phyloP scores from a whole-genome alignment of 2,113 vertebrate species.

The Pangasianodon gigas region DNA sequence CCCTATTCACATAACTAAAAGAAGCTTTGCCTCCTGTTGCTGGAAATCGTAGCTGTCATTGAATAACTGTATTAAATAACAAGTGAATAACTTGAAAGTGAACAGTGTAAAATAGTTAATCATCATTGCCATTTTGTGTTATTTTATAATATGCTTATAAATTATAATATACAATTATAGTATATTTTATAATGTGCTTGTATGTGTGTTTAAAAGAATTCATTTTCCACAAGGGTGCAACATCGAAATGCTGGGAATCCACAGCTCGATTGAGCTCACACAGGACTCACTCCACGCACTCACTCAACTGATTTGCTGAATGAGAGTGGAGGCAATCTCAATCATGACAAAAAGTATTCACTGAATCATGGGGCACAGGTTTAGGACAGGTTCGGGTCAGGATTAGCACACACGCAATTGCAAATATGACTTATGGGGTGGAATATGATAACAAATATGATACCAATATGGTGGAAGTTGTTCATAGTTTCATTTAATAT shows the following conservation, averaged over 20 bases:
- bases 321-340: not conserved
- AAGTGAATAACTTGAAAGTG: not conserved
- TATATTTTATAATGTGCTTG: not conserved
- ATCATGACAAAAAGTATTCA: not conserved
- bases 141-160: not conserved
- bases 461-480: not conserved
- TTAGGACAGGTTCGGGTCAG: not conserved
- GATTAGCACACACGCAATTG: not conserved
- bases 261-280: not conserved
- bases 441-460: not conserved
- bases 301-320: not conserved
- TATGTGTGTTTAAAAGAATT: not conserved
- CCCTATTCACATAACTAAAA: not conserved
- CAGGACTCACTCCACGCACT: not conserved
- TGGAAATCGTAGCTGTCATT: not conserved
- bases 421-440: not conserved
- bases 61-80: not conserved
- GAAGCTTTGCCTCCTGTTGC: not conserved
- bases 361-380: not conserved
- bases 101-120: not conserved
- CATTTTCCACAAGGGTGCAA: not conserved
- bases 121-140: not conserved
- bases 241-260: not conserved
- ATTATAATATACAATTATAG: not conserved
- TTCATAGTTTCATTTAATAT: not conserved